Evolutionary conservation across 2,888 invertebrate species (phyloP).

Genomic region (Stenolophus ochropezus): DNA sequence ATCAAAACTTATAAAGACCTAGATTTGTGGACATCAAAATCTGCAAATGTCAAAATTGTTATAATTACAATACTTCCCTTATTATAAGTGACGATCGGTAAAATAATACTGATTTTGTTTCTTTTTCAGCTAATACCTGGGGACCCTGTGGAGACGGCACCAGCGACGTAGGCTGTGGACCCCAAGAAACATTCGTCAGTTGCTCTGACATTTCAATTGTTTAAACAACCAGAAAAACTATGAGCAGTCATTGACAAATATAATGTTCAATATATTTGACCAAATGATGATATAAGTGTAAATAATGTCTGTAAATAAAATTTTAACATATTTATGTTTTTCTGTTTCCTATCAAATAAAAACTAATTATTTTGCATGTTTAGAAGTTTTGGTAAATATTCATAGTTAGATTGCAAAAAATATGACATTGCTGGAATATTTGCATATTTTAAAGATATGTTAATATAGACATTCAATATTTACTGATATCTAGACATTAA

Average conservation of each 20-base stretch:
- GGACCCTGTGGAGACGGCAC: conserved; percentile 69
- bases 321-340: background rate
- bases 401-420: background rate
- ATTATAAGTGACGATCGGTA: too few species aligned
- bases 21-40: too few species aligned
- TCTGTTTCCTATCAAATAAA: background rate
- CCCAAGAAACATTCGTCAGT: conserved; percentile 70
- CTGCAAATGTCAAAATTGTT: too few species aligned
- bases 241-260: background rate
- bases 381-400: background rate
- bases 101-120: too few species aligned
- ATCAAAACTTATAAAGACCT: too few species aligned
- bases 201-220: conserved; percentile 71
- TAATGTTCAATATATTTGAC: background rate
- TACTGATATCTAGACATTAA: background rate
- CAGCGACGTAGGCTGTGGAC: conserved; percentile 69
- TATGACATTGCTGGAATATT: background rate
- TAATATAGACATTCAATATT: background rate
- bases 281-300: conserved; percentile 1
- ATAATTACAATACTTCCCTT: too few species aligned
- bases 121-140: conserved; percentile 69
- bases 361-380: background rate
- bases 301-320: conserved; percentile 20
- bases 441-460: background rate
- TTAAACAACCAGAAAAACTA: conserved; percentile 52